A percentile compares a stretch with the other conserved stretches of the same genome.
These are phyloP conservation scores for Psittacula echo DNA, from an alignment of 2,797 vertebrate genomes.

Conservation along the genomic window DNA sequence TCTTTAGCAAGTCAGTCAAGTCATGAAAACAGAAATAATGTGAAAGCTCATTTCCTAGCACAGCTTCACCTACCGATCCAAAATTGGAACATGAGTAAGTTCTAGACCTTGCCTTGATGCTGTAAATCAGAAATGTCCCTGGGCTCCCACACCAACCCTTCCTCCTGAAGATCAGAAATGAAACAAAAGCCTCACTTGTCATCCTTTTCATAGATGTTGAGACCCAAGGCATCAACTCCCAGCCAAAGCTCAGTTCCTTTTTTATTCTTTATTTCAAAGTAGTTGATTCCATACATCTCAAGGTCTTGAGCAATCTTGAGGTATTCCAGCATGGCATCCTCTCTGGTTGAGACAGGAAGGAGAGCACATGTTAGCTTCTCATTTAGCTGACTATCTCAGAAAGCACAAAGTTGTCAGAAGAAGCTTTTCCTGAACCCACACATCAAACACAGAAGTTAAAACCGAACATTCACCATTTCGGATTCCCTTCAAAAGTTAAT, in stretches of 20 bases:
- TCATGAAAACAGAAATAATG: neutral
- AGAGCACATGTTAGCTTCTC: neutral
- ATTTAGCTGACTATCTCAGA: neutral
- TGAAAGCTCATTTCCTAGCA: neutral
- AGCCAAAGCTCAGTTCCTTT: conserved; percentile 96
- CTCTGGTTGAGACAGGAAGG: conserved; percentile 75
- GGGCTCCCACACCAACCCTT: neutral
- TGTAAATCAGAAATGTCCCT: neutral
- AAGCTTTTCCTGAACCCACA: neutral
- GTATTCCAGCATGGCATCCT: conserved; percentile 94
- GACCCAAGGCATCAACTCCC: conserved; percentile 94
- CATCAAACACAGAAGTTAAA: neutral
- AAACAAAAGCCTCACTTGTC: conserved; percentile 86
- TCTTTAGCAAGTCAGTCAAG: neutral
- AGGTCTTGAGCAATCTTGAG: conserved; percentile 97
- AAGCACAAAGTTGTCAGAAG: neutral
- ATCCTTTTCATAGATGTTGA: conserved; percentile 96
- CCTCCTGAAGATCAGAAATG: neutral
- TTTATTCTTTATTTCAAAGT: conserved; percentile 98
- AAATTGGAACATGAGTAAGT: neutral
- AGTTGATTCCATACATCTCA: conserved; percentile 99
- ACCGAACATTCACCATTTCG: neutral
- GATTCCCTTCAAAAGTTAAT: neutral
- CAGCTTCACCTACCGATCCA: neutral
- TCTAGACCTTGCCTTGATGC: neutral